Evolutionary conservation across 92 coral and sea anemone species (phyloP), one percentile per base, ranked within the genome.

Genomic region (Umimayanthus chanpuru): DNA sequence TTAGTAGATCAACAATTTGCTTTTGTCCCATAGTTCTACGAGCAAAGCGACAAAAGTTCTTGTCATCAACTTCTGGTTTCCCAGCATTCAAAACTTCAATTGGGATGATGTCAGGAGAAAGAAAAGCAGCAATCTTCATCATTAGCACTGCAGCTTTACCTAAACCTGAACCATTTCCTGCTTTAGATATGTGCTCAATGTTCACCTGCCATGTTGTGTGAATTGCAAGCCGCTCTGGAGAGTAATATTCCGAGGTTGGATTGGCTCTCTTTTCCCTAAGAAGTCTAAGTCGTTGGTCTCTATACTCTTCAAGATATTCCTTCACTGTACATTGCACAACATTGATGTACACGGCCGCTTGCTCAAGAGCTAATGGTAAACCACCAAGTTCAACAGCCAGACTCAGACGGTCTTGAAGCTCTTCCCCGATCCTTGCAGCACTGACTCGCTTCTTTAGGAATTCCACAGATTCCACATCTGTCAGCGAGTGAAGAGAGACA

Each of bases 181-280:
- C 58, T 26, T 92, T 61, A 4, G 36, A 32, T 1, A 90, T 73
- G 38, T 90, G 78, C 36, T 64, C 85, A 65, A 92, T 81, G 55
- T 92, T 92, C 4, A 92, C 80, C 49, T 49, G 93, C 94, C 94
- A 90, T 0, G 93, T 92, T 28, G 94, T 90, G 20, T 86, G 89
- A 18, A 92, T 88, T 39, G 93, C 91, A 65, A 82, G 70, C 47
- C 94, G 89, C 21, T 81, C 87, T 20, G 2, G 43, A 7, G 87
- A 79, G 58, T 56, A 53, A n/a, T 58, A 36, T 21, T 56, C 81
- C 11, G 93, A 47, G 0, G 61, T 32, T 3, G 90, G 86, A 11
- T 55, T 36, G 3, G 86, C 90, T 28, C 56, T 90, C 58, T 39
- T 58, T 11, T 73, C 20, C 8, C 87, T 75, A 9, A 92, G 65